These are phyloP conservation scores for Limnephilus lunatus DNA, from an alignment of 2,888 invertebrate species.

Conservation along the genomic window DNA sequence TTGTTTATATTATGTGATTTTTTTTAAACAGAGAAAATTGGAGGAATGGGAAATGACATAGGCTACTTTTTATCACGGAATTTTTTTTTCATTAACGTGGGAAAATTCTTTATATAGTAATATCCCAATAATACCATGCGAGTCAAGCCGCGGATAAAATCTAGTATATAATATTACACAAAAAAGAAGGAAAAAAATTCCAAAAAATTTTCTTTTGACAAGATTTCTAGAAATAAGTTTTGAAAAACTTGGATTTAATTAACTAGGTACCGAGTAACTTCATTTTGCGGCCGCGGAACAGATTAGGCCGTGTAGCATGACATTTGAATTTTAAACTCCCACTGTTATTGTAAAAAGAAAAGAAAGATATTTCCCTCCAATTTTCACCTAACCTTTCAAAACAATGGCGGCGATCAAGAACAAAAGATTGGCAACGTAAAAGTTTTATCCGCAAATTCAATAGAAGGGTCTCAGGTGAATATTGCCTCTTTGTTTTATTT, in stretches of 20 bases:
- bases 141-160: too few species aligned
- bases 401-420: conserved; percentile 54
- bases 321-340: conserved; percentile 22
- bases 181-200: not conserved
- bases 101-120: too few species aligned
- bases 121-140: too few species aligned
- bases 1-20: too few species aligned
- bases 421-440: conserved; percentile 52
- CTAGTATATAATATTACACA: not conserved
- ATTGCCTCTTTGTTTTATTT: conserved; percentile 50
- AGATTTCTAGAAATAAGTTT: not conserved
- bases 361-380: not conserved
- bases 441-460: conserved; percentile 32
- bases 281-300: not conserved
- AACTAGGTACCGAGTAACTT: not conserved
- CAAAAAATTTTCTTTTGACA: not conserved
- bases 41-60: too few species aligned
- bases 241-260: not conserved
- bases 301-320: not conserved
- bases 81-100: too few species aligned
- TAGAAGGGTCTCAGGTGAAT: conserved; percentile 53
- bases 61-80: too few species aligned
- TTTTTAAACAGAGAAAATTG: too few species aligned
- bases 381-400: conserved; percentile 52
- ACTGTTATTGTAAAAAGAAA: conserved; percentile 28